Evolutionary conservation across 2,888 invertebrate species (phyloP).

Genomic region (Amaurobius ferox): DNA sequence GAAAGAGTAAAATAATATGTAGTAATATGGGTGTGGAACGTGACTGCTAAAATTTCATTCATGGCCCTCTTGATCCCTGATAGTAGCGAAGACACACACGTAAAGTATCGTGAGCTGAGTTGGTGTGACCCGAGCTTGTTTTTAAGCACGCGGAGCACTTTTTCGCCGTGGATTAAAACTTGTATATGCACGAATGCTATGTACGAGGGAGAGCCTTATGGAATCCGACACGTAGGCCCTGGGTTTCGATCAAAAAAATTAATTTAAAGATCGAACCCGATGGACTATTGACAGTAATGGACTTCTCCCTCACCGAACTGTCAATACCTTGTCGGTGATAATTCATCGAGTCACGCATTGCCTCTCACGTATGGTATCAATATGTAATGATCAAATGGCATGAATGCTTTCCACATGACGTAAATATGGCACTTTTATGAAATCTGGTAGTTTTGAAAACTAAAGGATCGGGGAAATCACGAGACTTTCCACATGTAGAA

Average conservation of each 20-base stretch:
- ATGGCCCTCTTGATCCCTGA: constrained; percentile 54
- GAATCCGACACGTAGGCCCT: constrained; percentile 43
- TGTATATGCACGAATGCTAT: constrained; percentile 47
- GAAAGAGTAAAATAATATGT: constrained; percentile 23
- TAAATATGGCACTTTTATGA: no score
- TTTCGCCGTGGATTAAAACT: constrained; percentile 54
- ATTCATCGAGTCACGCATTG: not conserved
- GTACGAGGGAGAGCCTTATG: constrained; percentile 38
- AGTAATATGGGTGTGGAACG: constrained; percentile 46
- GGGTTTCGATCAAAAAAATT: constrained; percentile 25
- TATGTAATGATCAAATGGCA: no score
- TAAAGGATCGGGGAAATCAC: no score
- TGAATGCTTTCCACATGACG: no score
- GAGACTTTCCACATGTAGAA: no score
- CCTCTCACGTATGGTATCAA: no score
- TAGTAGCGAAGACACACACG: constrained; percentile 61
- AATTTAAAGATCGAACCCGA: not conserved
- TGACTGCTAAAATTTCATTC: constrained; percentile 64
- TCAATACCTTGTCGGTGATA: not conserved
- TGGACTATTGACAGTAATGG: no score
- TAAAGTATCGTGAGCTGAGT: constrained; percentile 50
- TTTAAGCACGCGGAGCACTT: constrained; percentile 58
- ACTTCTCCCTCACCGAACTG: not conserved
- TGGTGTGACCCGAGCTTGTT: constrained; percentile 61
- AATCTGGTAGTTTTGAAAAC: no score